Evolutionary conservation across 2,113 vertebrate genomes (phyloP).

Genomic region (Ophthalmolycus amberensis): DNA sequence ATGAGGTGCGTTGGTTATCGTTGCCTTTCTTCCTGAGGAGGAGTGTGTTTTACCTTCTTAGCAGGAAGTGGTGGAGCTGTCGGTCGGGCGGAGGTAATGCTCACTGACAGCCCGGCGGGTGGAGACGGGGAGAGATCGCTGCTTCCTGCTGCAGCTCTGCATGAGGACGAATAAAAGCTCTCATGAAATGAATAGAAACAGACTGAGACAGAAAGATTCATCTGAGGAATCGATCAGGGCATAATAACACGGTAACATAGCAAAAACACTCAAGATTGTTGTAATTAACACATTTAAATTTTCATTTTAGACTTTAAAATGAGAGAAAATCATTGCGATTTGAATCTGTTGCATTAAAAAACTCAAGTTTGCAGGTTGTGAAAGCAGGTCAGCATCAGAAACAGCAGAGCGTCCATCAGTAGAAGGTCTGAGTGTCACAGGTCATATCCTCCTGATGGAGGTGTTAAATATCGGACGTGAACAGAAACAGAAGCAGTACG

Average conservation of each 20-base stretch:
- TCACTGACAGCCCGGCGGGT: constrained; percentile 62
- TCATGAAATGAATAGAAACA: neutral
- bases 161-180: neutral
- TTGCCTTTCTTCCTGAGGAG: neutral
- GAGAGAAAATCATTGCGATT: too few relatives aligned
- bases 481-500: neutral
- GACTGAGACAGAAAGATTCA: constrained; percentile 8
- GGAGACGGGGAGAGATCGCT: constrained; percentile 6
- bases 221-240: constrained; percentile 22
- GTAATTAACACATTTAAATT: too few relatives aligned
- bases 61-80: constrained; percentile 37
- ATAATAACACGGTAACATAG: neutral
- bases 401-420: too few relatives aligned
- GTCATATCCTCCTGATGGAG: constrained; percentile 37
- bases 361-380: too few relatives aligned
- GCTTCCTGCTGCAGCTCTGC: constrained; percentile 35
- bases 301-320: neutral
- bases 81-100: constrained; percentile 61
- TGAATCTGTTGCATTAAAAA: neutral
- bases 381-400: too few relatives aligned
- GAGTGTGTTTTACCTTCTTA: constrained; percentile 46
- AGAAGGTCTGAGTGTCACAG: constrained; percentile 40
- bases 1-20: constrained; percentile 29
- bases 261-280: neutral
- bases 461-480: neutral